phyloP scores from a whole-genome alignment of 2,113 vertebrate species.

The Ornithorhynchus anatinus region DNA sequence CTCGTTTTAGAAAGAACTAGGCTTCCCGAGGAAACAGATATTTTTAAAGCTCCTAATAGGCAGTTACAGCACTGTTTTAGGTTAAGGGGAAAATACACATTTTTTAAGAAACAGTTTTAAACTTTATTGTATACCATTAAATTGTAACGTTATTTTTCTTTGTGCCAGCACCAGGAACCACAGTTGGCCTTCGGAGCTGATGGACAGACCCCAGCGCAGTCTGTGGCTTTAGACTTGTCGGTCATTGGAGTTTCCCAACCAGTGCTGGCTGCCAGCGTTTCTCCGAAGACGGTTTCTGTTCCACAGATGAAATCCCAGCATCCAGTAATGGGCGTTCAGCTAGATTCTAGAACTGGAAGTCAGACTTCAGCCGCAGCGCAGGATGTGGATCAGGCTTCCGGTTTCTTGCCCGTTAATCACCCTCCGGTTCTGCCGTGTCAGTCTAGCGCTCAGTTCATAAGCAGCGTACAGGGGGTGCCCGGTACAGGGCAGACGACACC shows the following conservation, averaged over 20 bases:
- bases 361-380: conserved; percentile 1
- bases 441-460: conserved; percentile 21
- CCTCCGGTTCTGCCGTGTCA: conserved; percentile 15
- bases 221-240: conserved; percentile 24
- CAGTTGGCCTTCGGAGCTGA: conserved; percentile 70
- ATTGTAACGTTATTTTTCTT: conserved; percentile 33
- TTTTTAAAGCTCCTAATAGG: no score
- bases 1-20: no score
- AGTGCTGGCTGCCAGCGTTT: conserved; percentile 43
- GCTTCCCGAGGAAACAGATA: no score
- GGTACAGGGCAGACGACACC: background rate
- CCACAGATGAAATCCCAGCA: conserved; percentile 23
- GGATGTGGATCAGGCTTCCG: conserved; percentile 7
- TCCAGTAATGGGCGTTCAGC: conserved; percentile 1
- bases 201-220: conserved; percentile 53
- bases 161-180: conserved; percentile 43
- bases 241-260: conserved; percentile 43
- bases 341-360: conserved; percentile 23
- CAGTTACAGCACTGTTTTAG: no score
- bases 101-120: no score
- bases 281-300: conserved; percentile 25
- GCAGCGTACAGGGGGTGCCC: background rate
- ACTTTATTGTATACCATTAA: no score
- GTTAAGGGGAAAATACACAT: no score
- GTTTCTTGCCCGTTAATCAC: conserved; percentile 27